phyloP scores from a whole-genome alignment of 1,140 invertebrate species.

The Diuraphis noxia region DNA sequence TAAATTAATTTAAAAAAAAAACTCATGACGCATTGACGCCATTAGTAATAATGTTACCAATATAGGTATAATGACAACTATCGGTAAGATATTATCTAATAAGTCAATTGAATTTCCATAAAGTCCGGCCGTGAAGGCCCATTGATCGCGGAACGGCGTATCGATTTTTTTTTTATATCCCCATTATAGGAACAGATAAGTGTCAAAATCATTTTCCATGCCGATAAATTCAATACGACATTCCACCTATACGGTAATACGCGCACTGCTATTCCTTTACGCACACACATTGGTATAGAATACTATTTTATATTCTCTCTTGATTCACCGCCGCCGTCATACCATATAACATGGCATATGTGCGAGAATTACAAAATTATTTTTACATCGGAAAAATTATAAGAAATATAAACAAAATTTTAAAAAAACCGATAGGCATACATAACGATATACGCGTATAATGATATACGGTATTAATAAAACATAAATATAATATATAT shows the following conservation, averaged over 20 bases:
- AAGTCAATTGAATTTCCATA: neutral
- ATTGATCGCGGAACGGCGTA: neutral
- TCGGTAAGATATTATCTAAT: neutral
- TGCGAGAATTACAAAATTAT: slow-evolving; percentile 34
- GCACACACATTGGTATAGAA: neutral
- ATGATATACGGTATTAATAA: slow-evolving; percentile 24
- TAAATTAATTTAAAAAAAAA: neutral
- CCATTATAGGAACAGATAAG: slow-evolving; percentile 31
- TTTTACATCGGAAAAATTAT: slow-evolving; percentile 18
- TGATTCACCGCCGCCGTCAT: neutral
- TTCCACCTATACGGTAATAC: neutral
- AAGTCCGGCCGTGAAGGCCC: neutral
- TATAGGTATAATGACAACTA: neutral
- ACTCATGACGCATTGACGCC: neutral
- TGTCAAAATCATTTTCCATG: slow-evolving; percentile 29
- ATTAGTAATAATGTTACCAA: neutral
- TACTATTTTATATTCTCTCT: slow-evolving; percentile 20
- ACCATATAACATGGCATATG: neutral
- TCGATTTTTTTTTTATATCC: neutral
- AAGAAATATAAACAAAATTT: neutral
- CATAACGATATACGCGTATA: neutral
- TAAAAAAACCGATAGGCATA: neutral
- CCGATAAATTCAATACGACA: slow-evolving; percentile 40
- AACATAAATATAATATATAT: neutral
- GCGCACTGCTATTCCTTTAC: neutral